Percentiles rank a stretch among this genome's conserved stretches.
Evolutionary conservation across 2,888 invertebrate genomes (phyloP).

Genomic region (Philereme transversata): DNA sequence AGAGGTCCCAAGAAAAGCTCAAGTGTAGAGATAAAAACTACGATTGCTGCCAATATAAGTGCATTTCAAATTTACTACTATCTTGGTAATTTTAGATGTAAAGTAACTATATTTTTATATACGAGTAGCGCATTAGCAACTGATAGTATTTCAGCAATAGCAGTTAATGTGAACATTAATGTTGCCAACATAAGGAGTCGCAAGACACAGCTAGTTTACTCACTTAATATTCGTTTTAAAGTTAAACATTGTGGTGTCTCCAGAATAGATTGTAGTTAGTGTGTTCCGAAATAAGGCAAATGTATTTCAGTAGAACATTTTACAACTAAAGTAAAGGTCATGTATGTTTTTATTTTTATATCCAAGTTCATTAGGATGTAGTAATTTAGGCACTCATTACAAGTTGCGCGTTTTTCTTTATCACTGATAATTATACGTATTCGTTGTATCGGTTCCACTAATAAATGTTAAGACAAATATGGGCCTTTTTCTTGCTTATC

Average conservation of each 20-base stretch:
- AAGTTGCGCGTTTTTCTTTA: constrained; percentile 56
- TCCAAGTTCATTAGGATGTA: constrained; percentile 58
- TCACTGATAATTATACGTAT: constrained; percentile 51
- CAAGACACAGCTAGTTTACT: constrained; percentile 20
- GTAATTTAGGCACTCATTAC: constrained; percentile 51
- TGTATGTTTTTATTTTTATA: constrained; percentile 79
- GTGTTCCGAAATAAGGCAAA: constrained; percentile 38
- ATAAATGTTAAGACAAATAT: constrained; percentile 77
- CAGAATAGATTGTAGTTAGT: constrained; percentile 45
- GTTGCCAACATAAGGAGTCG: constrained; percentile 25
- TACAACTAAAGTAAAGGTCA: constrained; percentile 43
- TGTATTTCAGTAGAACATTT: constrained; percentile 47
- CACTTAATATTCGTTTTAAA: constrained; percentile 40
- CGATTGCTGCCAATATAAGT: constrained; percentile 21
- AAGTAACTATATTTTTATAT: constrained; percentile 35
- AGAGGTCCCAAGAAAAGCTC: constrained; percentile 30
- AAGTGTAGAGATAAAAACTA: constrained; percentile 13
- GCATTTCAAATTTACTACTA: constrained; percentile 26
- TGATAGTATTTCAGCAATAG: constrained; percentile 46
- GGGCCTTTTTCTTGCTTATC: constrained; percentile 79
- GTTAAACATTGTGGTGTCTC: constrained; percentile 40
- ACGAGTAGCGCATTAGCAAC: constrained; percentile 38
- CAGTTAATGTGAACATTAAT: constrained; percentile 34
- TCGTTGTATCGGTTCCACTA: constrained; percentile 74
- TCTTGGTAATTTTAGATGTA: constrained; percentile 26